Percentiles rank a stretch among this genome's conserved stretches.
Conservation (phyloP, 2,888 invertebrate species). For the Myopa tessellatipennis region DNA sequence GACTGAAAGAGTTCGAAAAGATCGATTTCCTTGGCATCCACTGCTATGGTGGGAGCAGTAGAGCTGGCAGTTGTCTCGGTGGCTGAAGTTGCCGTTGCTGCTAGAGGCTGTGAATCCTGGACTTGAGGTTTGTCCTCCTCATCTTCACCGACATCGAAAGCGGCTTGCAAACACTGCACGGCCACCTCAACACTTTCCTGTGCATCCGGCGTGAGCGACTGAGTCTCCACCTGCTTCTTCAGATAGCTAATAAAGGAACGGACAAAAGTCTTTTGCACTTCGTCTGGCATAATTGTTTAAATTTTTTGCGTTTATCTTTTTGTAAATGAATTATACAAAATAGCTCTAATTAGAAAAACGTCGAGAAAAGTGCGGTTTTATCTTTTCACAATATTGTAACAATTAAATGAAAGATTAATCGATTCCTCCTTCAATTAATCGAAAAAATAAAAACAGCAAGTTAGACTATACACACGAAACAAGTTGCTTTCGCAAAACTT, state of each 20-base stretch:
- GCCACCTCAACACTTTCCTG: constrained; percentile 82
- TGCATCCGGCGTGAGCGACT: constrained; percentile 61
- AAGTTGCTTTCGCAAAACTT: too few species aligned
- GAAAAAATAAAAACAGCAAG: too few species aligned
- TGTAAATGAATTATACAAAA: too few species aligned
- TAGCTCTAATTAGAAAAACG: neutral
- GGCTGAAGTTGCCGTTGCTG: constrained; percentile 39
- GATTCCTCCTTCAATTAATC: too few species aligned
- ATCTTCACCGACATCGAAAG: constrained; percentile 76
- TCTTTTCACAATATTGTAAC: neutral
- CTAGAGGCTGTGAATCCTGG: neutral
- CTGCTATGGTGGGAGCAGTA: constrained; percentile 17
- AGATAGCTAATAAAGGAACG: constrained; percentile 64
- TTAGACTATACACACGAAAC: too few species aligned
- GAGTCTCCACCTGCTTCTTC: constrained; percentile 61
- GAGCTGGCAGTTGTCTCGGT: constrained; percentile 40
- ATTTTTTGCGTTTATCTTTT: neutral
- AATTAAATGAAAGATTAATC: neutral
- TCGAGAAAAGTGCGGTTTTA: neutral
- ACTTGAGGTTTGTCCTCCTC: constrained; percentile 49
- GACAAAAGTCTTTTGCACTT: constrained; percentile 65
- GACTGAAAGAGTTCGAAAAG: constrained; percentile 69
- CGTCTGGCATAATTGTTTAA: constrained; percentile 58
- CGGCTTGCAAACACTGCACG: constrained; percentile 92
- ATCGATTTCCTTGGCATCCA: constrained; percentile 62